phyloP scores from a whole-genome alignment of 2,888 invertebrate species.

The Merodon equestris region DNA sequence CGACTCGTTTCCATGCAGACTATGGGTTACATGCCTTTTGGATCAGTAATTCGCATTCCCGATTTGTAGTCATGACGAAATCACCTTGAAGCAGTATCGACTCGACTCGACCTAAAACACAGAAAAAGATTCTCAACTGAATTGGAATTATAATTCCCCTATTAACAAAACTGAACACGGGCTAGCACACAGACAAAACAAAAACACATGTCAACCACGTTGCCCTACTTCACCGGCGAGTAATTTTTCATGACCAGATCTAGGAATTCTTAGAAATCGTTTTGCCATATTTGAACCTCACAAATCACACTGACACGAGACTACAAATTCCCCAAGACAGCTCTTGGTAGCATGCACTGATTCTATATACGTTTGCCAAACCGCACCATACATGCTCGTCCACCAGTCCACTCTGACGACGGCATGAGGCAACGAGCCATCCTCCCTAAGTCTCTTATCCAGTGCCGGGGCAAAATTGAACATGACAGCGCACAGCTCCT shows the following conservation, averaged over 20 bases:
- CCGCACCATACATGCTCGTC: background rate
- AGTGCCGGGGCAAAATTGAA: slow-evolving; percentile 37
- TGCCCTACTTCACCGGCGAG: background rate
- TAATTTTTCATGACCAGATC: slow-evolving; percentile 40
- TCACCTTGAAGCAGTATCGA: no score
- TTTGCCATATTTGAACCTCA: slow-evolving; percentile 54
- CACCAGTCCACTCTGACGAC: no score
- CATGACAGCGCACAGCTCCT: slow-evolving; percentile 47
- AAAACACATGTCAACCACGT: background rate
- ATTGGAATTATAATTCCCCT: slow-evolving; percentile 32
- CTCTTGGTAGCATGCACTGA: slow-evolving; percentile 39
- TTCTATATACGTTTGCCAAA: slow-evolving; percentile 12
- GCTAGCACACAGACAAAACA: background rate
- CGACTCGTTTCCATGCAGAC: no score
- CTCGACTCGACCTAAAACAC: no score
- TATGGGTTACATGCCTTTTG: no score
- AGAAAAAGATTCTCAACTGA: slow-evolving; percentile 13
- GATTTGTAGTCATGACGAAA: no score
- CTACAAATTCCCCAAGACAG: slow-evolving; percentile 37
- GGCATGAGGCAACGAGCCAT: background rate
- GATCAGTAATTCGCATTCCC: no score
- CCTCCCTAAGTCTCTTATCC: slow-evolving; percentile 16
- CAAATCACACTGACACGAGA: slow-evolving; percentile 57
- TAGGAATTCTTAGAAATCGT: slow-evolving; percentile 32
- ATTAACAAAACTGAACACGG: slow-evolving; percentile 11